phyloP scores from a whole-genome alignment of 2,113 vertebrate genomes.

The Cololabis saira region DNA sequence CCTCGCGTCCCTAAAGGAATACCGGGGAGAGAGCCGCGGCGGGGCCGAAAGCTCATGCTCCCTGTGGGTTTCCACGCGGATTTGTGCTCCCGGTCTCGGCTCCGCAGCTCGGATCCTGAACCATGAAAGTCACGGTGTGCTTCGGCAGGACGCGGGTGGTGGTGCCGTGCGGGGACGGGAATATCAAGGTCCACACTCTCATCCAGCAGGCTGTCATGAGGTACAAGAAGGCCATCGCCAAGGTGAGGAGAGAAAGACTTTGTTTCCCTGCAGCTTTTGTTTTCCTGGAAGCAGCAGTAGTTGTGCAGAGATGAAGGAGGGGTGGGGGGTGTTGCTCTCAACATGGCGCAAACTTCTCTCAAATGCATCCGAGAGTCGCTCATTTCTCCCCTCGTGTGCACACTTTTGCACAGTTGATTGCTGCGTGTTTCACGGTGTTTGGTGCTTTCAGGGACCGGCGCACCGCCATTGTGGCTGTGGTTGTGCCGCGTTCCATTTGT shows the following conservation, averaged over 20 bases:
- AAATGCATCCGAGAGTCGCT: not conserved
- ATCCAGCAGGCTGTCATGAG: slow-evolving; percentile 94
- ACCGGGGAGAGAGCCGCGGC: slow-evolving; percentile 21
- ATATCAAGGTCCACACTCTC: slow-evolving; percentile 88
- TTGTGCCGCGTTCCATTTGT: no score
- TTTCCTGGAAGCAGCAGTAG: slow-evolving; percentile 53
- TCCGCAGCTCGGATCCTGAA: slow-evolving; percentile 27
- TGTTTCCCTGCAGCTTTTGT: slow-evolving; percentile 34
- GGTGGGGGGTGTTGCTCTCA: no score
- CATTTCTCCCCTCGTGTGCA: not conserved
- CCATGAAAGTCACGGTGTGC: slow-evolving; percentile 91
- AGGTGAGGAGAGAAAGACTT: slow-evolving; percentile 84
- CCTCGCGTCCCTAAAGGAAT: slow-evolving; percentile 16
- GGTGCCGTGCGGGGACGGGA: slow-evolving; percentile 94
- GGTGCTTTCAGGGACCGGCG: slow-evolving; percentile 37
- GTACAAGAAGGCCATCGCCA: slow-evolving; percentile 94
- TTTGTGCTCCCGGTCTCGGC: slow-evolving; percentile 39
- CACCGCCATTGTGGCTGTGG: slow-evolving; percentile 69
- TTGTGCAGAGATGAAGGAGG: slow-evolving; percentile 16
- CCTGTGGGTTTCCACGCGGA: slow-evolving; percentile 22
- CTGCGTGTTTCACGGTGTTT: not conserved
- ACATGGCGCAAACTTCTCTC: slow-evolving; percentile 78
- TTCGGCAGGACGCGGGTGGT: slow-evolving; percentile 95
- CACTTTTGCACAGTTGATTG: not conserved
- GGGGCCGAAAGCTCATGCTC: slow-evolving; percentile 49